phyloP scores from a whole-genome alignment of 2,797 vertebrate genomes.

The Meriones psammophilus region DNA sequence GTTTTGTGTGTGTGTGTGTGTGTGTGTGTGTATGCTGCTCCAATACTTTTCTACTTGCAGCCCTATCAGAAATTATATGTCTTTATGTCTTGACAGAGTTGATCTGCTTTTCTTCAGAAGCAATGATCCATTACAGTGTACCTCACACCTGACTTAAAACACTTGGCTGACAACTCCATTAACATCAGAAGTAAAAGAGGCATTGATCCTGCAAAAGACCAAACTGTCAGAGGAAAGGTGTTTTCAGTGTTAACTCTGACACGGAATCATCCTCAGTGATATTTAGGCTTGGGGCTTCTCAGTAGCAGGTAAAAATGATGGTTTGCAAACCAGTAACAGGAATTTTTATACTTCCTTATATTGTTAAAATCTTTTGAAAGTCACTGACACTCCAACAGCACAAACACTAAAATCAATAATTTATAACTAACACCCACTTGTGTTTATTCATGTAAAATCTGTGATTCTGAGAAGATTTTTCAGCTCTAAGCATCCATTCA shows the following conservation, averaged over 20 bases:
- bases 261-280: background rate
- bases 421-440: background rate
- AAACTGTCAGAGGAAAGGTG: background rate
- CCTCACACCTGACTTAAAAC: background rate
- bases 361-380: background rate
- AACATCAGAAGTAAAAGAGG: background rate
- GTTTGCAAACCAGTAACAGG: background rate
- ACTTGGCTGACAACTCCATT: background rate
- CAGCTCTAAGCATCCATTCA: background rate
- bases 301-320: background rate
- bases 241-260: background rate
- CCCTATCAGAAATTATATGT: background rate
- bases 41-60: background rate
- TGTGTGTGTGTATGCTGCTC: background rate
- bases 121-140: conserved; percentile 45
- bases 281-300: background rate
- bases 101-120: background rate
- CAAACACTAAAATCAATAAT: background rate
- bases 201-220: background rate
- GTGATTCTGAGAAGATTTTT: background rate
- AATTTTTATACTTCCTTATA: background rate
- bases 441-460: background rate
- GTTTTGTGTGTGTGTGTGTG: no score
- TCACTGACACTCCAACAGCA: background rate
- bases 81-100: conserved; percentile 42